phyloP scores from a whole-genome alignment of 2,113 vertebrate genomes.

The Sinocyclocheilus grahami region DNA sequence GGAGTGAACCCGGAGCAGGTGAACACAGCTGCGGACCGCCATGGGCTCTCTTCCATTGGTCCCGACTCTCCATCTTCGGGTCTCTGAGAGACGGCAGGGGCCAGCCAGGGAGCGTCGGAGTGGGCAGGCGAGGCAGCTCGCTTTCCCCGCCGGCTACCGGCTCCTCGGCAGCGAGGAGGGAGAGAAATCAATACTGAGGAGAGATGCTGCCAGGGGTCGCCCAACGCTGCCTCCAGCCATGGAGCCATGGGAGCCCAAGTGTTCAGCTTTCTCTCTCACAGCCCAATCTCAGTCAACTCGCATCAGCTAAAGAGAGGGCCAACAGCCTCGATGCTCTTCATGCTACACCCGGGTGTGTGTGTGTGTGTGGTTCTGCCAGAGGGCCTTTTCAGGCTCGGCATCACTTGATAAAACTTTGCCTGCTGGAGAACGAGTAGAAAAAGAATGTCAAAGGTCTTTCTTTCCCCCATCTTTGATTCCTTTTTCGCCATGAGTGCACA shows the following conservation, averaged over 20 bases:
- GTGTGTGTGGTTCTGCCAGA: constrained; percentile 76
- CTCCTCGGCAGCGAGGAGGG: constrained; percentile 69
- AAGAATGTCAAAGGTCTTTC: constrained; percentile 68
- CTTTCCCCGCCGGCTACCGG: constrained; percentile 76
- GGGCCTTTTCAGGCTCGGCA: constrained; percentile 68
- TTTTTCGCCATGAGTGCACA: constrained; percentile 64
- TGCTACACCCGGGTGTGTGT: constrained; percentile 37
- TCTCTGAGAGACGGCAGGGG: constrained; percentile 69
- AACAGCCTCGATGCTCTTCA: constrained; percentile 46
- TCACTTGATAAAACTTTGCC: constrained; percentile 78
- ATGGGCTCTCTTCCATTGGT: constrained; percentile 74
- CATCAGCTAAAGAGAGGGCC: constrained; percentile 68
- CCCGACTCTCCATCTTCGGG: constrained; percentile 65
- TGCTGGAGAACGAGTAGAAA: constrained; percentile 65
- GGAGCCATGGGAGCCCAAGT: constrained; percentile 72
- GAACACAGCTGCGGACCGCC: constrained; percentile 80
- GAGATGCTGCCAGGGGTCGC: constrained; percentile 79
- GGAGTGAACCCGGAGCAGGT: constrained; percentile 68
- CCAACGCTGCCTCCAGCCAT: constrained; percentile 74
- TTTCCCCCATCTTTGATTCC: constrained; percentile 48
- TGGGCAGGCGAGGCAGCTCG: constrained; percentile 74
- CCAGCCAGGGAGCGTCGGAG: constrained; percentile 66
- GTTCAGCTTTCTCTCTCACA: constrained; percentile 54
- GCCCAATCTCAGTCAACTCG: constrained; percentile 64
- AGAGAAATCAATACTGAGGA: constrained; percentile 80